Percentiles rank a stretch among this genome's conserved stretches.
Conservation (phyloP, 2,797 vertebrate genomes). For the Podarcis siculus region DNA sequence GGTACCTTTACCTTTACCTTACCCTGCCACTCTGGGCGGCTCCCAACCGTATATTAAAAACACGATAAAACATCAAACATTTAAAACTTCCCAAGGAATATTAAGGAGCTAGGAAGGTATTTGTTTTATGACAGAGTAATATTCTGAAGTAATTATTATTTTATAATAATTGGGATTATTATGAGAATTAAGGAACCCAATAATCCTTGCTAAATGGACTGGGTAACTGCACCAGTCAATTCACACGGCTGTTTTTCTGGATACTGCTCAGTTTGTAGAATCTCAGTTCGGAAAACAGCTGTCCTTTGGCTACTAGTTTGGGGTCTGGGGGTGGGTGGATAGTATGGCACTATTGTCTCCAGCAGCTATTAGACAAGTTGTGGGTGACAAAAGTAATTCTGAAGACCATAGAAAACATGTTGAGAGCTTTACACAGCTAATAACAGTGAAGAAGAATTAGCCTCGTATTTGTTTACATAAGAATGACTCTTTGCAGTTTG, state of each 20-base stretch:
- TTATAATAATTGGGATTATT: not conserved
- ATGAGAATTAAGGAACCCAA: not conserved
- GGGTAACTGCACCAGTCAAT: not conserved
- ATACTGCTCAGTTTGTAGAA: not conserved
- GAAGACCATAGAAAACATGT: not conserved
- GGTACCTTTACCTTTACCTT: no score
- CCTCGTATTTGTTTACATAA: not conserved
- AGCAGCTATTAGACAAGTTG: not conserved
- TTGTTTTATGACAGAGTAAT: not conserved
- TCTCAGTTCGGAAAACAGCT: not conserved
- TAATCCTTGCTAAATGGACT: not conserved
- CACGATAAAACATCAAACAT: no score
- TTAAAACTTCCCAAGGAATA: not conserved
- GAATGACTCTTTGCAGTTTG: not conserved
- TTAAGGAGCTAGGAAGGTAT: not conserved
- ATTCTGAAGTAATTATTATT: not conserved
- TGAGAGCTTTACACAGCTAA: not conserved
- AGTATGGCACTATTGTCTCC: not conserved
- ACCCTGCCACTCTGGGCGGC: no score
- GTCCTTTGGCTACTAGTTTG: not conserved
- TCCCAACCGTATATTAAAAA: no score
- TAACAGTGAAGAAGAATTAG: not conserved
- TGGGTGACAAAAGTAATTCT: not conserved
- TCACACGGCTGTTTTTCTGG: not conserved
- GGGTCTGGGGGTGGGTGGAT: not conserved